These are phyloP conservation scores for Trichonephila clavipes DNA, from an alignment of 1,140 invertebrate genomes.

Conservation along the genomic window DNA sequence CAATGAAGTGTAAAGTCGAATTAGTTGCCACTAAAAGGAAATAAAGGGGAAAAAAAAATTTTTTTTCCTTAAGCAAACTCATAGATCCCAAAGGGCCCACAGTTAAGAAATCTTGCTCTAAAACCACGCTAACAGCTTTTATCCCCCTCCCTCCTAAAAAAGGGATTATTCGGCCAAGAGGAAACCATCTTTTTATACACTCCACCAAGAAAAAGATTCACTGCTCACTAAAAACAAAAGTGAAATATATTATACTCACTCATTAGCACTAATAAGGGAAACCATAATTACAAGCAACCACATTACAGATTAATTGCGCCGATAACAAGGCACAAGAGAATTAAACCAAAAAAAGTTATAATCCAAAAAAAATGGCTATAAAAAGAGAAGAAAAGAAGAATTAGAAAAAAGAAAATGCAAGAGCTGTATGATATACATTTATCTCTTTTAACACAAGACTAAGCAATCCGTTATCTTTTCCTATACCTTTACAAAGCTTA, in stretches of 20 bases:
- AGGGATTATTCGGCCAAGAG: not conserved
- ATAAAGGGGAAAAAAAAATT: too few relatives aligned
- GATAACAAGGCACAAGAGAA: slow-evolving; percentile 31
- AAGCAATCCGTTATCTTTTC: not conserved
- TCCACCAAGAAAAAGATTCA: slow-evolving; percentile 25
- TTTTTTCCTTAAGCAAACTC: too few relatives aligned
- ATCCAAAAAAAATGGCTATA: not conserved
- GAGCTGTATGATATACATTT: not conserved
- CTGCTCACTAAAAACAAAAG: not conserved
- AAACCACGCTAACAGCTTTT: too few relatives aligned
- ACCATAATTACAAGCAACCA: slow-evolving; percentile 59
- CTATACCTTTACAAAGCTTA: slow-evolving; percentile 17
- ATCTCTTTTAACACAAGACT: slow-evolving; percentile 32
- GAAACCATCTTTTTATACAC: not conserved
- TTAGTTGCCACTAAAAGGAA: too few relatives aligned
- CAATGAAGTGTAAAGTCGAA: too few relatives aligned
- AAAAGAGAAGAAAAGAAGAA: not conserved
- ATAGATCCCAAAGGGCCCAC: too few relatives aligned
- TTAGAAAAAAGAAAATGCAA: not conserved
- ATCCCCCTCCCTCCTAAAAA: too few relatives aligned
- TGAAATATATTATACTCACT: not conserved
- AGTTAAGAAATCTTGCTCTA: too few relatives aligned
- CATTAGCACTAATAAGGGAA: slow-evolving; percentile 56
- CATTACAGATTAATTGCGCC: slow-evolving; percentile 53
- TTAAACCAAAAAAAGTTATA: slow-evolving; percentile 9